phyloP scores from a whole-genome alignment of 2,797 vertebrate genomes.

The Pelochelys cantorii region DNA sequence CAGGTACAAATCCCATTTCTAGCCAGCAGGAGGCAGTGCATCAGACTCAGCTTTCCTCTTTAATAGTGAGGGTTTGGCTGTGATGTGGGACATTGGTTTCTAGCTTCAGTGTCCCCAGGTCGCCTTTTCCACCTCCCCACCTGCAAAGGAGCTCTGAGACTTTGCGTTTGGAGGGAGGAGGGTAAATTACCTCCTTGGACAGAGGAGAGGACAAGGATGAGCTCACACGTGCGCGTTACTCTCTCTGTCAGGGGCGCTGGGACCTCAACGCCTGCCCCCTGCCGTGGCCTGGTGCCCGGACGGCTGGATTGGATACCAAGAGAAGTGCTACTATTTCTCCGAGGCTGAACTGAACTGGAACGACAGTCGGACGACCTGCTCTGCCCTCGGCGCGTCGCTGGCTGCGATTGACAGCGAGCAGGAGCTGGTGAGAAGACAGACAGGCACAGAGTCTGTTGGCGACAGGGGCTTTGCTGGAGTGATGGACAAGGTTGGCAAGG shows the following conservation, averaged over 20 bases:
- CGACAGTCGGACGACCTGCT: not conserved
- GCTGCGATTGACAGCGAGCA: not conserved
- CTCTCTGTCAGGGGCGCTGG: not conserved
- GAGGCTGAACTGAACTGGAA: not conserved
- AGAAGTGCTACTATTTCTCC: slow-evolving; percentile 4
- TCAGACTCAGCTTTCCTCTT: no score
- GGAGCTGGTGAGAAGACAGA: not conserved
- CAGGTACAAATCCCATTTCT: no score
- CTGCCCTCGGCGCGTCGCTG: not conserved
- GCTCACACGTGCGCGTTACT: not conserved
- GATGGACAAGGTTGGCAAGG: not conserved
- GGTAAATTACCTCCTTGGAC: no score
- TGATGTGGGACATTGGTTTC: no score
- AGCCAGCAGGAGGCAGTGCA: no score
- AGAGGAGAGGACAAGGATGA: not conserved
- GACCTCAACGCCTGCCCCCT: not conserved
- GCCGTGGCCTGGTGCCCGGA: not conserved
- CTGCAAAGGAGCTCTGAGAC: no score
- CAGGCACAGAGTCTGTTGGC: not conserved
- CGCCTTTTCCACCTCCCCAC: no score
- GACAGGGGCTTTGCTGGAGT: not conserved
- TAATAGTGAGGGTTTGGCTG: no score
- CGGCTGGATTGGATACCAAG: not conserved
- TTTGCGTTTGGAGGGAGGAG: no score
- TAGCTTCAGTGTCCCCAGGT: no score